Conservation (phyloP, 2,888 invertebrate species). For the Clunio marinus region DNA sequence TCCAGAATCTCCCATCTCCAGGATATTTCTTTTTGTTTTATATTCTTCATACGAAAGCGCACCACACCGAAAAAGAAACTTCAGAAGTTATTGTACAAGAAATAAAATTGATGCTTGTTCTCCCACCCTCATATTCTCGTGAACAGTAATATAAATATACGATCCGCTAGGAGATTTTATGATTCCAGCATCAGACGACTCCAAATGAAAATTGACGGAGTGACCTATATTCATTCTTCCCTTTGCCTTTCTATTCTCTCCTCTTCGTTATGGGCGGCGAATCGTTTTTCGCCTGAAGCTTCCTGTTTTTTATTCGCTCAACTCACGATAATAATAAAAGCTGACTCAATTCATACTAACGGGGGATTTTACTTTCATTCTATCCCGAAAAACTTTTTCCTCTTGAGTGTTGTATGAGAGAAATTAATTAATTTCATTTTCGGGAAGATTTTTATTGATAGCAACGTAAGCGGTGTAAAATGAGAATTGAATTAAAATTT, state of each 20-base stretch:
- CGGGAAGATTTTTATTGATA: too few relatives aligned
- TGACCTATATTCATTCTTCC: slow-evolving; percentile 30
- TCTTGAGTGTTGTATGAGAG: too few relatives aligned
- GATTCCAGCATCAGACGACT: not conserved
- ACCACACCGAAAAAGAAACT: not conserved
- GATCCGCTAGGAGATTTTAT: not conserved
- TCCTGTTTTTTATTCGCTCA: too few relatives aligned
- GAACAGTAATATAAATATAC: not conserved
- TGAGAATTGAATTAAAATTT: too few relatives aligned
- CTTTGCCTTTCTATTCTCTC: slow-evolving; percentile 9
- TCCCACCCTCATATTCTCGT: not conserved
- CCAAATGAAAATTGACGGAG: slow-evolving; percentile 29
- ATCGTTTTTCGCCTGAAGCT: slow-evolving; percentile 3
- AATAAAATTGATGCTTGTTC: slow-evolving; percentile 6
- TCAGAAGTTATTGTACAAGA: slow-evolving; percentile 6
- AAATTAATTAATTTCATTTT: too few relatives aligned
- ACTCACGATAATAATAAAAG: too few relatives aligned
- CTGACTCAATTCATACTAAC: too few relatives aligned
- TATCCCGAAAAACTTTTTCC: too few relatives aligned
- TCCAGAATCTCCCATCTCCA: not conserved
- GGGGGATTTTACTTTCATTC: too few relatives aligned
- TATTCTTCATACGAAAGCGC: too few relatives aligned
- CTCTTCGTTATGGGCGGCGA: not conserved
- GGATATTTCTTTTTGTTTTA: not conserved
- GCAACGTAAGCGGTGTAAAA: too few relatives aligned